phyloP scores from a whole-genome alignment of 2,888 invertebrate species.

The Athalia rosae region DNA sequence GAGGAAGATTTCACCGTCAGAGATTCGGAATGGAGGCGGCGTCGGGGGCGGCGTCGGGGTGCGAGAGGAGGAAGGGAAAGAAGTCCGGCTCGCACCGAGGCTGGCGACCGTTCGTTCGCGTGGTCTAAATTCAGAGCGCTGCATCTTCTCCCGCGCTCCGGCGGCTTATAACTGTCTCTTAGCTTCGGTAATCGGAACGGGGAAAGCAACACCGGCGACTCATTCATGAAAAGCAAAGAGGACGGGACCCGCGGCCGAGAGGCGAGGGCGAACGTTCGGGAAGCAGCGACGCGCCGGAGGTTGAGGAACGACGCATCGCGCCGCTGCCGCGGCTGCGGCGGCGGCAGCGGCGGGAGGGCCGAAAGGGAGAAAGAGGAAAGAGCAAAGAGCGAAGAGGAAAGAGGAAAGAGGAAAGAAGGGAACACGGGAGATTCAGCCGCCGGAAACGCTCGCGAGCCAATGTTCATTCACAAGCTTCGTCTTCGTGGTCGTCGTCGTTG shows the following conservation, averaged over 20 bases:
- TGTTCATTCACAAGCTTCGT: slow-evolving; percentile 71
- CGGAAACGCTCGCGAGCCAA: slow-evolving; percentile 72
- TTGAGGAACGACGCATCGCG: slow-evolving; percentile 47
- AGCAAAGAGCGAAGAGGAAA: slow-evolving; percentile 22
- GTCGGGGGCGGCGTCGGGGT: background rate
- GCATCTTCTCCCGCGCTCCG: slow-evolving; percentile 27
- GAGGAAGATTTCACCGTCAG: slow-evolving; percentile 47
- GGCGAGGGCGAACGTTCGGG: slow-evolving; percentile 44
- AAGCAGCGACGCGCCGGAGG: slow-evolving; percentile 47
- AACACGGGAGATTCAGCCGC: slow-evolving; percentile 57
- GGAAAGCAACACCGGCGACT: slow-evolving; percentile 54
- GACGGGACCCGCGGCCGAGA: slow-evolving; percentile 46
- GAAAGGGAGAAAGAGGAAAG: slow-evolving; percentile 50
- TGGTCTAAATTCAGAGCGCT: slow-evolving; percentile 41
- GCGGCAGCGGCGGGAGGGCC: slow-evolving; percentile 49
- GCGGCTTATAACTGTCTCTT: slow-evolving; percentile 60
- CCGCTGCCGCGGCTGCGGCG: no score
- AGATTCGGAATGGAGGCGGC: background rate
- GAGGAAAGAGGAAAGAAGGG: slow-evolving; percentile 18
- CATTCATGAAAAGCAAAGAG: slow-evolving; percentile 69
- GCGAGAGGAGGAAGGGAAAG: slow-evolving; percentile 57
- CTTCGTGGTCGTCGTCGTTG: slow-evolving; percentile 55
- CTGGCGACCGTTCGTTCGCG: slow-evolving; percentile 4
- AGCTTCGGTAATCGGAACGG: slow-evolving; percentile 46
- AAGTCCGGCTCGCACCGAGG: background rate